Evolutionary conservation across 2,797 vertebrate genomes (phyloP).

Genomic region (Chelonia mydas): DNA sequence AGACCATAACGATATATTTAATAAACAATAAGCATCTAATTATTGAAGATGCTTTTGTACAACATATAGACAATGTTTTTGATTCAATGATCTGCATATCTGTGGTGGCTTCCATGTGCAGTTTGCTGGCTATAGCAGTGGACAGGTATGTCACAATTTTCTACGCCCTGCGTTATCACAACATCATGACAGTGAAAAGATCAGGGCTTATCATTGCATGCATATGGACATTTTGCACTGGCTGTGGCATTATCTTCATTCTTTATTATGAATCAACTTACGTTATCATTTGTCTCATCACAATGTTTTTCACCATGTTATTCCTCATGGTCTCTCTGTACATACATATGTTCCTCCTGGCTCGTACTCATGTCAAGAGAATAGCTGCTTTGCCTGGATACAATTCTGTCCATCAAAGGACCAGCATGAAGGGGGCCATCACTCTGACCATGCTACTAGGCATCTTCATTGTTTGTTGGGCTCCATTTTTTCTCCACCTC

Average conservation of each 20-base stretch:
- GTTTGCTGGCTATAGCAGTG: slow-evolving; percentile 84
- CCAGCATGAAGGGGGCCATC: slow-evolving; percentile 82
- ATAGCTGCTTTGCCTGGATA: slow-evolving; percentile 80
- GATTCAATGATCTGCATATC: slow-evolving; percentile 87
- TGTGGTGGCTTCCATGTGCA: slow-evolving; percentile 87
- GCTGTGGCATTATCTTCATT: slow-evolving; percentile 85
- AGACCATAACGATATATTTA: slow-evolving; percentile 84
- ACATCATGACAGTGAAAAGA: slow-evolving; percentile 83
- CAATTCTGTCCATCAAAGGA: slow-evolving; percentile 77
- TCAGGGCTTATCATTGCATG: slow-evolving; percentile 79
- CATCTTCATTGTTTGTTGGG: slow-evolving; percentile 85
- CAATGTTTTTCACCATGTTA: slow-evolving; percentile 85
- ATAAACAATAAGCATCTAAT: slow-evolving; percentile 81
- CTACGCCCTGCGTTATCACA: slow-evolving; percentile 84
- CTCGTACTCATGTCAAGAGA: slow-evolving; percentile 80
- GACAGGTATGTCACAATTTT: slow-evolving; percentile 85
- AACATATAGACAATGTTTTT: slow-evolving; percentile 84
- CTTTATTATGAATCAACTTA: slow-evolving; percentile 84
- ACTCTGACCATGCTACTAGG: slow-evolving; percentile 84
- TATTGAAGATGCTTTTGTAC: slow-evolving; percentile 83
- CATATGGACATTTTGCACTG: slow-evolving; percentile 83
- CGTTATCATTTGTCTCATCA: slow-evolving; percentile 83
- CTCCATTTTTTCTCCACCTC: slow-evolving; percentile 86
- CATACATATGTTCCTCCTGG: slow-evolving; percentile 86
- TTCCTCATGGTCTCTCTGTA: slow-evolving; percentile 84